These are phyloP conservation scores for Leguminivora glycinivorella DNA, from an alignment of 1,140 invertebrate species.

Conservation along the genomic window DNA sequence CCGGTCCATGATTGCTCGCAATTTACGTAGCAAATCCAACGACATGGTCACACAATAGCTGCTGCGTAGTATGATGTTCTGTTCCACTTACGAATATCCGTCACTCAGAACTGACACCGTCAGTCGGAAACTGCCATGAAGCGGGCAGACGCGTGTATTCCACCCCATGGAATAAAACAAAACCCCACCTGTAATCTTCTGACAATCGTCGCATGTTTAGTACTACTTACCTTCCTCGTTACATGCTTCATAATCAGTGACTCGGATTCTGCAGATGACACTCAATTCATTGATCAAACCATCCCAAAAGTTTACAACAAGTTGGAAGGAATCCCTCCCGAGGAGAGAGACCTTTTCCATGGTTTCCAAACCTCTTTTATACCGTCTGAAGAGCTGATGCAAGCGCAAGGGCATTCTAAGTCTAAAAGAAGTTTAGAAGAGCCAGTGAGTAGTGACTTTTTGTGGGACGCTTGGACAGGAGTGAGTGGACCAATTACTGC, in stretches of 20 bases:
- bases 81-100: slow-evolving; percentile 62
- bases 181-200: slow-evolving; percentile 43
- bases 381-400: slow-evolving; percentile 58
- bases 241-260: slow-evolving; percentile 53
- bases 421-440: slow-evolving; percentile 44
- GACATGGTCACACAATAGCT: slow-evolving; percentile 55
- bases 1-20: slow-evolving; percentile 15
- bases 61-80: slow-evolving; percentile 37
- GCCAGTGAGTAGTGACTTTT: slow-evolving; percentile 53
- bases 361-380: slow-evolving; percentile 70
- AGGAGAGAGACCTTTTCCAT: slow-evolving; percentile 69
- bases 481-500: slow-evolving; percentile 44
- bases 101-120: slow-evolving; percentile 45
- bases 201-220: slow-evolving; percentile 49
- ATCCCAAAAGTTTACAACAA: slow-evolving; percentile 61
- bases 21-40: slow-evolving; percentile 30
- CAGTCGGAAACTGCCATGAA: slow-evolving; percentile 68
- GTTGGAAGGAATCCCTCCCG: slow-evolving; percentile 60
- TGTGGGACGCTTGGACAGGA: slow-evolving; percentile 46
- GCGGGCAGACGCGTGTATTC: slow-evolving; percentile 57
- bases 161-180: slow-evolving; percentile 52
- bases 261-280: slow-evolving; percentile 52
- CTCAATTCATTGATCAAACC: slow-evolving; percentile 58
- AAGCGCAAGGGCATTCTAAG: slow-evolving; percentile 41
- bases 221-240: slow-evolving; percentile 40